These are phyloP conservation scores for Octodon degus DNA, from an alignment of 2,113 vertebrate species.

Conservation along the genomic window DNA sequence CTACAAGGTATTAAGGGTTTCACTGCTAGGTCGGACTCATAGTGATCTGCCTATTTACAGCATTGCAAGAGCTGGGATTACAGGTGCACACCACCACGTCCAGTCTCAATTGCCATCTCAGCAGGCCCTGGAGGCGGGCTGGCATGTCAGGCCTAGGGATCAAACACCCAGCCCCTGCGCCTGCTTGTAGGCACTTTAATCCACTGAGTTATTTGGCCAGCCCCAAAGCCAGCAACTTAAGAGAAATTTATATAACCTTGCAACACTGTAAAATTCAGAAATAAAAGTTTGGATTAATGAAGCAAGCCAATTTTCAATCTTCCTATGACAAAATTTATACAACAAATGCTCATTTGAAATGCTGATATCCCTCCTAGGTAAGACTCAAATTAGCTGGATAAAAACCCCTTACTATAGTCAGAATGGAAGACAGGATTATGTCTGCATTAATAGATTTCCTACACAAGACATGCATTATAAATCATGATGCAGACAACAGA, in stretches of 20 bases:
- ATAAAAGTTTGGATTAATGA: background rate
- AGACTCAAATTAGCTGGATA: background rate
- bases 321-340: background rate
- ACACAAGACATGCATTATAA: constrained; percentile 32
- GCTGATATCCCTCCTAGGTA: background rate
- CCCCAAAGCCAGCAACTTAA: background rate
- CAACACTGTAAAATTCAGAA: background rate
- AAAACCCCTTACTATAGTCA: background rate
- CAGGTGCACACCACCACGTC: no score
- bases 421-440: background rate
- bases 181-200: no score
- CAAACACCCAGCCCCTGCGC: no score
- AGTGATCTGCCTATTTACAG: no score
- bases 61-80: no score
- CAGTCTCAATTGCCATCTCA: no score
- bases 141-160: no score
- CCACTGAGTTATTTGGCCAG: no score
- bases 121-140: no score
- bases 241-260: background rate
- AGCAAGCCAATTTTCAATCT: background rate
- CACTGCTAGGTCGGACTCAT: no score
- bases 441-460: constrained; percentile 20
- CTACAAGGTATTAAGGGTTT: no score
- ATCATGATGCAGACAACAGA: constrained; percentile 12
- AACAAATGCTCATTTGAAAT: constrained; percentile 10